Percentiles rank a stretch among this genome's conserved stretches.
These are phyloP conservation scores for Phyllotreta striolata DNA, from an alignment of 2,888 invertebrate species.

Conservation along the genomic window DNA sequence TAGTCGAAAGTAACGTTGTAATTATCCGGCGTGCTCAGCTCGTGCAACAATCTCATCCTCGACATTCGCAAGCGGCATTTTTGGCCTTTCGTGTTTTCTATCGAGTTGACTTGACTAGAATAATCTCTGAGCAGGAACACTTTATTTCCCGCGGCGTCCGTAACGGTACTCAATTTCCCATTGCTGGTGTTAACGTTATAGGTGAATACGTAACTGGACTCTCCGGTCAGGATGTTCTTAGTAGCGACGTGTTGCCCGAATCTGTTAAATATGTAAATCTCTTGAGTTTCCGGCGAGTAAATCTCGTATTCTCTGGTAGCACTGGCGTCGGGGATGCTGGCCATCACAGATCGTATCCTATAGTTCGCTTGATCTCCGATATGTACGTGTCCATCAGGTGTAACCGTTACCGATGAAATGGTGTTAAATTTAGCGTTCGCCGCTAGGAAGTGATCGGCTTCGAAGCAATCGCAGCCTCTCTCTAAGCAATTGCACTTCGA, in stretches of 20 bases:
- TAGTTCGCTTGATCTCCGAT: conserved; percentile 95
- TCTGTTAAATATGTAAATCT: conserved; percentile 91
- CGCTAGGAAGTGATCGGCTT: conserved; percentile 89
- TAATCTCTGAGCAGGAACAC: conserved; percentile 84
- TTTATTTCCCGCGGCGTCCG: conserved; percentile 91
- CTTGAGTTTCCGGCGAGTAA: conserved; percentile 93
- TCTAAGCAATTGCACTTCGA: conserved; percentile 94
- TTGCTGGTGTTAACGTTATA: conserved; percentile 97
- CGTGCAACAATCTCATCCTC: conserved; percentile 90
- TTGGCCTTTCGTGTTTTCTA: conserved; percentile 92
- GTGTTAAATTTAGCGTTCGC: conserved; percentile 94
- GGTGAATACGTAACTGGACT: conserved; percentile 90
- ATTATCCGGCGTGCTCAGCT: conserved; percentile 90
- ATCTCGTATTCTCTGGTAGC: conserved; percentile 90
- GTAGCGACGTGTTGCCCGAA: conserved; percentile 96
- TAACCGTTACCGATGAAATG: conserved; percentile 90
- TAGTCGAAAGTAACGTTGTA: conserved; percentile 95
- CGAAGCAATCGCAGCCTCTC: conserved; percentile 90
- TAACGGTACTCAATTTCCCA: conserved; percentile 92
- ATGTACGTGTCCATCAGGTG: conserved; percentile 93
- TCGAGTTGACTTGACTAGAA: conserved; percentile 89
- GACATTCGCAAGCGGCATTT: conserved; percentile 92
- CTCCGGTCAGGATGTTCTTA: conserved; percentile 93
- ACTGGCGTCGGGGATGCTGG: conserved; percentile 87
- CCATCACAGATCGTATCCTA: conserved; percentile 86